Conservation (phyloP, 2,797 vertebrate genomes). For the Myotis pilosus region DNA sequence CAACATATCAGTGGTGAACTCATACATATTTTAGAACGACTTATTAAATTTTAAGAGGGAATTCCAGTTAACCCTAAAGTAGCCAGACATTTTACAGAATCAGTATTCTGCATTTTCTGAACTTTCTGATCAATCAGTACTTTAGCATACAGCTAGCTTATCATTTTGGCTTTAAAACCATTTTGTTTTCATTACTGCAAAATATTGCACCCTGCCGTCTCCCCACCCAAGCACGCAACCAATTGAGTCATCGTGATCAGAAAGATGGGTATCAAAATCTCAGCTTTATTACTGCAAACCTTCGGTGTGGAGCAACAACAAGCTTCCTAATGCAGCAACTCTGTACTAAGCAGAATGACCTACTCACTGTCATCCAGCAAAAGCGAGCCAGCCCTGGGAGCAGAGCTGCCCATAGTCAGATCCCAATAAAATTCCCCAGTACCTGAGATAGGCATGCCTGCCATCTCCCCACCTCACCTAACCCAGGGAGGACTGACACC, state of each 20-base stretch:
- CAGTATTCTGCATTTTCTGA: not conserved
- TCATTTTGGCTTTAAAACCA: not conserved
- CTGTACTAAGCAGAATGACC: not conserved
- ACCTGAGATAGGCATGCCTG: not conserved
- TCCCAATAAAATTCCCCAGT: not conserved
- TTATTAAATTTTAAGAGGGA: slow-evolving; percentile 27
- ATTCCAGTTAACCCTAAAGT: not conserved
- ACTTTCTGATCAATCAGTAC: not conserved
- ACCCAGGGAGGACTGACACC: not conserved
- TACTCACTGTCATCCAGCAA: not conserved
- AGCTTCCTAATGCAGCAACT: not conserved
- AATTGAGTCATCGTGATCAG: not conserved
- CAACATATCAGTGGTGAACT: not conserved
- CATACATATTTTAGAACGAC: slow-evolving; percentile 34
- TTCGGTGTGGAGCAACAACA: not conserved
- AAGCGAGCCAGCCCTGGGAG: not conserved
- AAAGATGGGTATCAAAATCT: not conserved
- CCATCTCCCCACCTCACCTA: not conserved
- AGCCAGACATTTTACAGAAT: not conserved
- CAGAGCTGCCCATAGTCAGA: not conserved
- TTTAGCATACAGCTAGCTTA: not conserved
- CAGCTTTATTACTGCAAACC: not conserved
- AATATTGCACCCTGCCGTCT: not conserved
- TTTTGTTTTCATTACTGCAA: not conserved
- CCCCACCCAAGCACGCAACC: not conserved